A percentile compares a stretch with the other conserved stretches of the same genome.
These are phyloP conservation scores for Cylloceria caligata DNA, from an alignment of 2,888 invertebrate species.

Conservation along the genomic window DNA sequence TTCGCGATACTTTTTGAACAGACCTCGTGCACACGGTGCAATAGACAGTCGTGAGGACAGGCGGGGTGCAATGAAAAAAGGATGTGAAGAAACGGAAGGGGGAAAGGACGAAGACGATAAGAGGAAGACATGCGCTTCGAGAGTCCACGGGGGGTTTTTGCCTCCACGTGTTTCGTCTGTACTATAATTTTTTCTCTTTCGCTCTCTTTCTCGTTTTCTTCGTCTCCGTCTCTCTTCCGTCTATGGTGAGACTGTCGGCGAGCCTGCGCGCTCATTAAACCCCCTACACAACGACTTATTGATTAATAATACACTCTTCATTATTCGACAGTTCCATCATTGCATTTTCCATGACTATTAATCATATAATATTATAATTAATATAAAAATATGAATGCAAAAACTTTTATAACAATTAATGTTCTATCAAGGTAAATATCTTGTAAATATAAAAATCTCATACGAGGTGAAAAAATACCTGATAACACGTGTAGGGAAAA, in stretches of 20 bases:
- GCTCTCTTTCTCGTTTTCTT: constrained; percentile 9
- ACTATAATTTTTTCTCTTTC: constrained; percentile 40
- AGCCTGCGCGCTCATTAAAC: constrained; percentile 62
- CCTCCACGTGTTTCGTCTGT: constrained; percentile 39
- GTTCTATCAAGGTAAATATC: no score
- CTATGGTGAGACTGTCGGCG: constrained; percentile 37
- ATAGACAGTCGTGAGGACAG: constrained; percentile 32
- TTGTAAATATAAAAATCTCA: no score
- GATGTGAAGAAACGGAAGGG: constrained; percentile 48
- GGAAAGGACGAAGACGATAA: constrained; percentile 56
- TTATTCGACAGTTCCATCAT: constrained; percentile 44
- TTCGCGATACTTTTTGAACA: no score
- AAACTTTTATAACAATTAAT: background rate
- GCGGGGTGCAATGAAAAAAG: constrained; percentile 36
- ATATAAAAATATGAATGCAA: background rate
- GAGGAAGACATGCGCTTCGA: constrained; percentile 42
- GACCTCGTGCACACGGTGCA: constrained; percentile 46
- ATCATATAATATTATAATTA: background rate
- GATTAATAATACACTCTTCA: constrained; percentile 53
- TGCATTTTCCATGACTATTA: constrained; percentile 48
- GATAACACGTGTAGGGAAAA: no score
- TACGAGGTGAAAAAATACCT: no score
- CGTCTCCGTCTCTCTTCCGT: constrained; percentile 27
- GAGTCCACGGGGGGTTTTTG: constrained; percentile 48
- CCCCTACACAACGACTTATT: constrained; percentile 54